Evolutionary conservation across 2,888 invertebrate genomes (phyloP), one percentile per base, ranked within the genome.

Genomic region (Orchesella flavescens): DNA sequence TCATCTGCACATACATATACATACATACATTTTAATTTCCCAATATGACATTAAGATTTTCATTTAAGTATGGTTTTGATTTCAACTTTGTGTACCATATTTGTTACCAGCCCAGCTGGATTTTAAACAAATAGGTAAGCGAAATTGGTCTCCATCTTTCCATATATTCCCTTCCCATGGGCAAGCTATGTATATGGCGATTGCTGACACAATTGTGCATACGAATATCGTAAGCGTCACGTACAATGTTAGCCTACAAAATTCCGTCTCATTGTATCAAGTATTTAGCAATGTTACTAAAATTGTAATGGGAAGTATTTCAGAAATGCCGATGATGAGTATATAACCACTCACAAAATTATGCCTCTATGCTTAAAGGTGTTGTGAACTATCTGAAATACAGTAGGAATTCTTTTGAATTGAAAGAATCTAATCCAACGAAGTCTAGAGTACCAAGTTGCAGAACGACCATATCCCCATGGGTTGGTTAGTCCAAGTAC

Each of bases 391-490:
- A 85, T 84, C n/a, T 84, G 23, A 21, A 88, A 79, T 4, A 86
- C 63, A 3, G 83, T 80, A 1, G 86, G 83, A 19, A 88, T 53
- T 63, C 87, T 71, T 53, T 85, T 83, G 19, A 87, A 65, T 13
- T 86, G 84, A 21, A 87, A 77, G n/a, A 86, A 61, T 23, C 84
- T 66, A 10, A 78, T 76, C 86, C 85, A 86, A 7, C 87, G 79
- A 1, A 88, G 57, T 66, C 84, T 84, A 3, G 84, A 74, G 24
- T 85, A 85, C 88, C 83, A 84, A 5, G 76, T 69, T 1, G 84
- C 74, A 13, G 55, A 69, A 10, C 15, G 49, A 1, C 86, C 86
- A 71, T 84, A 83, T 1, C 85, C 84, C 1, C 74, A 46, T 10
- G 84, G 21, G 19, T 83, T 72, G 0, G 87, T 84, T 17, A 59